Base-by-base conservation (phyloP, 1,140 invertebrate genomes). In the Laodelphax striatellus region DNA sequence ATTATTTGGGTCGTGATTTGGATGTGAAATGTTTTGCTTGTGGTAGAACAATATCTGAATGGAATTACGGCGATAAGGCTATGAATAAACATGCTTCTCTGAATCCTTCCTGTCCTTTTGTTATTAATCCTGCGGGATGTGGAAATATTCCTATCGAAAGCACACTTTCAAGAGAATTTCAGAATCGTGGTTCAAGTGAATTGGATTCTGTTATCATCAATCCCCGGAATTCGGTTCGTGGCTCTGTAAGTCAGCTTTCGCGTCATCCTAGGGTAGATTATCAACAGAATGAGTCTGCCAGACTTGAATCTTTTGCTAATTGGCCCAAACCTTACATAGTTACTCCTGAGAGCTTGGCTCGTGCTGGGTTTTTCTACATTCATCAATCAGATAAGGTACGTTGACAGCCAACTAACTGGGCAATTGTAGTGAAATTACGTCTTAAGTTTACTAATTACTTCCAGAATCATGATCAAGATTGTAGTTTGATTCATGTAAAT, bases 311-410 rank as follows among this genome's bases (percentile, higher is more conserved):
- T 0, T 87, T 84, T 70, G 69, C 70, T 41, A 79, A 78, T 70
- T 88, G 86, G 86, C 82, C 83, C 52, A 77, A 81, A 68, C 65
- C 66, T 58, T 76, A 70, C 52, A 77, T 82, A 50, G 79, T 85
- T 11, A 77, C 79, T 1, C 83, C 87, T 0, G 75, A 83, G 69
- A 78, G 81, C 14, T 73, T 95, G 60, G 91, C 89, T 0, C 79
- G 78, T 70, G 87, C 90, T 63, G 92, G 92, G 6, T 94, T 93
- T 73, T 90, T 85, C 69, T 92, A 87, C 69, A 73, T 85, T 10
- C 72, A 77, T 42, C 63, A 72, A 50, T 70, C 68, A 13, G 84
- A 86, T 67, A 70, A 73, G 70, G 78, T 79, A 70, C 44, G 55
- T 17, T 28, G n/a, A n/a, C n/a, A n/a, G n/a, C n/a, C n/a, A n/a